Evolutionary conservation across 2,113 vertebrate species (phyloP).

Genomic region (Synchiropus splendidus): DNA sequence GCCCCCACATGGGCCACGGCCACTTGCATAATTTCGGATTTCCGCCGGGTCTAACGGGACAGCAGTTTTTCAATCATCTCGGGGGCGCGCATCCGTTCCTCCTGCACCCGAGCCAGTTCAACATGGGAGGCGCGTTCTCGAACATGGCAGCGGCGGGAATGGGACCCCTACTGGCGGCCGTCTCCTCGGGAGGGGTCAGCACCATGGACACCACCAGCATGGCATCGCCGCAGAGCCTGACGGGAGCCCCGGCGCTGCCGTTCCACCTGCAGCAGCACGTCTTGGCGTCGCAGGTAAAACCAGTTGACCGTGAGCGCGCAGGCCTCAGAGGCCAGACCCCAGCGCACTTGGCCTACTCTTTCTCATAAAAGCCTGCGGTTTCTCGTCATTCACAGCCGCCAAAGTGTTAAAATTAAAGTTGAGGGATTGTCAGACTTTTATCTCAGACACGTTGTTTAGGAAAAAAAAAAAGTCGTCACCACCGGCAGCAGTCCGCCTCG

Average conservation of each 20-base stretch:
- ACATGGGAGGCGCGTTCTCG: constrained; percentile 90
- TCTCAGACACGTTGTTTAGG: no score
- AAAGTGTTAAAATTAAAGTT: no score
- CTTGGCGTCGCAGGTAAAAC: constrained; percentile 90
- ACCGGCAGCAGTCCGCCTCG: no score
- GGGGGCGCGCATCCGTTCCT: constrained; percentile 86
- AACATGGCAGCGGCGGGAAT: constrained; percentile 89
- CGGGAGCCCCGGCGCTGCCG: constrained; percentile 77
- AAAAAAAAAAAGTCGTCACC: no score
- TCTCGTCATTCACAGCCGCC: no score
- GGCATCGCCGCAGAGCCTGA: constrained; percentile 80
- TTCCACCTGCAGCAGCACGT: constrained; percentile 97
- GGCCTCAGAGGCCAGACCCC: no score
- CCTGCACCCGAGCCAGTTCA: constrained; percentile 90
- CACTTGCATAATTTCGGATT: constrained; percentile 88
- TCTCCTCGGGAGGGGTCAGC: constrained; percentile 80
- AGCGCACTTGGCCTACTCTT: background rate
- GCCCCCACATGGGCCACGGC: constrained; percentile 74
- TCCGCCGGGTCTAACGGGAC: constrained; percentile 78
- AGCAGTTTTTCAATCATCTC: constrained; percentile 90
- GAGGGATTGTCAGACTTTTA: no score
- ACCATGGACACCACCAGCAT: constrained; percentile 79
- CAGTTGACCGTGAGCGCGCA: constrained; percentile 11
- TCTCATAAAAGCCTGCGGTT: background rate
- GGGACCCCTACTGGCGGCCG: constrained; percentile 86